Percentiles rank a stretch among this genome's conserved stretches.
phyloP scores from a whole-genome alignment of 2,888 invertebrate genomes.

The Drosophila falleni region DNA sequence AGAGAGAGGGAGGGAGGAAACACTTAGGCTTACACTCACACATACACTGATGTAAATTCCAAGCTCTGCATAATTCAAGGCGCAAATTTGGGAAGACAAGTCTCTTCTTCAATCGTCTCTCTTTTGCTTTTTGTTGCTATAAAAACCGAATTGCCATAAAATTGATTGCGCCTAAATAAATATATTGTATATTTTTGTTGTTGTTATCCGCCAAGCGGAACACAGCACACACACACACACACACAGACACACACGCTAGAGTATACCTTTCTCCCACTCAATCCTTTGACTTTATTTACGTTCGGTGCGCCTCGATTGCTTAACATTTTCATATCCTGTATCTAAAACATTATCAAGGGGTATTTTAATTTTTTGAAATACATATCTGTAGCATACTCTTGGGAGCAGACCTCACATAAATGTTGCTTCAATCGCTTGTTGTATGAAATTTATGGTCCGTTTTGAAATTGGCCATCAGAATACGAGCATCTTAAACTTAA shows the following conservation, averaged over 20 bases:
- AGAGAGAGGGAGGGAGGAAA: conserved; percentile 18
- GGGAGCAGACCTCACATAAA: not conserved
- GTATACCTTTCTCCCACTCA: conserved; percentile 9
- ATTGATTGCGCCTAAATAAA: conserved; percentile 80
- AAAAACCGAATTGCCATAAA: conserved; percentile 73
- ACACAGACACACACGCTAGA: not conserved
- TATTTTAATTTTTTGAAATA: not conserved
- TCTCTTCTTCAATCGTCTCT: conserved; percentile 8
- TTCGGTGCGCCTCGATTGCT: conserved; percentile 42
- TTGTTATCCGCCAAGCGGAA: not conserved
- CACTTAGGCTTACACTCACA: conserved; percentile 30
- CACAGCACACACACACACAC: conserved; percentile 4
- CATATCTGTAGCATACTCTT: too few species aligned
- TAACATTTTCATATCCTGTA: conserved; percentile 37
- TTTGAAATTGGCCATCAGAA: not conserved
- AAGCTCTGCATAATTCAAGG: conserved; percentile 67
- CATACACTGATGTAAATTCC: conserved; percentile 27
- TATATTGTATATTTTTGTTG: conserved; percentile 55
- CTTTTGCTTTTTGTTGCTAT: conserved; percentile 46
- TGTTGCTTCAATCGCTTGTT: not conserved
- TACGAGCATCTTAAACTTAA: not conserved
- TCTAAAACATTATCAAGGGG: not conserved
- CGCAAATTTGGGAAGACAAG: conserved; percentile 48
- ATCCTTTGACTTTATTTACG: conserved; percentile 56
- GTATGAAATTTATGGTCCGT: not conserved